These are phyloP conservation scores for Drosophila seclusa DNA, from an alignment of 2,888 invertebrate genomes.

Conservation along the genomic window DNA sequence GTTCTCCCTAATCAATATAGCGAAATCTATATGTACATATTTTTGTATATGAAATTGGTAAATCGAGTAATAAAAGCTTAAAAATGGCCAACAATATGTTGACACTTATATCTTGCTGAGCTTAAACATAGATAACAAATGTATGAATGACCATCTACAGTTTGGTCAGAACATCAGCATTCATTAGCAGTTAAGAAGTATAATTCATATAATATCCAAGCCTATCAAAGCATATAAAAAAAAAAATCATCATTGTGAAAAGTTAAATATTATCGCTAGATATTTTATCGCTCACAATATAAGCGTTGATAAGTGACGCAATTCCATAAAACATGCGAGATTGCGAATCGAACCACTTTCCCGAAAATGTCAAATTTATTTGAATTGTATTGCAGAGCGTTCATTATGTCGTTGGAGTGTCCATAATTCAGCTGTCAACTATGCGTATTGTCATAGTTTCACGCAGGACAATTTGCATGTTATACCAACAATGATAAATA, in stretches of 20 bases:
- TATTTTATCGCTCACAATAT: not conserved
- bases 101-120: not conserved
- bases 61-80: no score
- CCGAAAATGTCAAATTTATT: constrained; percentile 5
- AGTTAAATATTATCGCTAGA: not conserved
- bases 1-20: not conserved
- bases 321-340: not conserved
- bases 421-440: constrained; percentile 51
- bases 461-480: constrained; percentile 54
- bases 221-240: no score
- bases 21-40: not conserved
- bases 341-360: not conserved
- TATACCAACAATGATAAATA: not conserved
- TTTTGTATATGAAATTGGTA: not conserved
- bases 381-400: not conserved
- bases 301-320: not conserved
- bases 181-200: not conserved
- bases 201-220: not conserved
- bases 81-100: not conserved
- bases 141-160: not conserved
- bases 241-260: not conserved
- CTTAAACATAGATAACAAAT: not conserved
- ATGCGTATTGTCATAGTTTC: constrained; percentile 44
- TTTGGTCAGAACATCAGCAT: not conserved
- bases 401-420: constrained; percentile 21